Evolutionary conservation across 2,888 invertebrate species (phyloP).

Genomic region (Ophion ventricosus): DNA sequence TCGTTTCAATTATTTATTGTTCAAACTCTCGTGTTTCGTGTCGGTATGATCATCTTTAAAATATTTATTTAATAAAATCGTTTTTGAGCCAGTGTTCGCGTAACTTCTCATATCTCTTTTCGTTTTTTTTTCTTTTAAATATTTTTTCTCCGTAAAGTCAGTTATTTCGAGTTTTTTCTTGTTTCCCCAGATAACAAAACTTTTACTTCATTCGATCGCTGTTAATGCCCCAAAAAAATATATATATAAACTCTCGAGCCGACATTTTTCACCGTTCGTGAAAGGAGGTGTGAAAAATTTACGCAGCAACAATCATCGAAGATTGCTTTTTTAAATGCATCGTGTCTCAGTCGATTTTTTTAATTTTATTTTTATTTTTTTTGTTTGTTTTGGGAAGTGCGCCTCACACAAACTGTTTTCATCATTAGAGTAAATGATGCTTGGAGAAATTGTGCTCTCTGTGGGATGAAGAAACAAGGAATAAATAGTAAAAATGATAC

Average conservation of each 20-base stretch:
- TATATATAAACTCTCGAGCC: conserved; percentile 44
- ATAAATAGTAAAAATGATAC: conserved; percentile 17
- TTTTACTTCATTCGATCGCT: conserved; percentile 45
- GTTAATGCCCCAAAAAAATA: conserved; percentile 59
- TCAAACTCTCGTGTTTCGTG: conserved; percentile 9
- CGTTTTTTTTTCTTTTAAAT: conserved; percentile 4
- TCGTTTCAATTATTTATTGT: conserved; percentile 56
- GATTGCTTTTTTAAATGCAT: conserved; percentile 63
- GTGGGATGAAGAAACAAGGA: conserved; percentile 37
- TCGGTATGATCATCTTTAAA: conserved; percentile 58
- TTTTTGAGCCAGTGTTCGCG: conserved; percentile 48
- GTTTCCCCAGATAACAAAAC: conserved; percentile 37
- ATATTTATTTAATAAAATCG: conserved; percentile 44
- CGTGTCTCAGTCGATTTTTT: conserved; percentile 58
- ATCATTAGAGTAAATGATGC: conserved; percentile 16
- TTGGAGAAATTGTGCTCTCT: conserved; percentile 36
- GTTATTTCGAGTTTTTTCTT: conserved; percentile 28
- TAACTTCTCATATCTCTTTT: conserved; percentile 33
- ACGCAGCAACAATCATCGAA: conserved; percentile 49
- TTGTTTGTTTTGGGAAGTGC: conserved; percentile 45
- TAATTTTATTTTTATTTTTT: conserved; percentile 55
- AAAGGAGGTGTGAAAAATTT: conserved; percentile 28
- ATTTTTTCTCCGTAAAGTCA: conserved; percentile 9
- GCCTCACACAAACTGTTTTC: conserved; percentile 21
- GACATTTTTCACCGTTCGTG: conserved; percentile 23